Evolutionary conservation across 37 sponge, comb jelly and placozoan genomes (phyloP).

Genomic region (Sycon ciliatum): DNA sequence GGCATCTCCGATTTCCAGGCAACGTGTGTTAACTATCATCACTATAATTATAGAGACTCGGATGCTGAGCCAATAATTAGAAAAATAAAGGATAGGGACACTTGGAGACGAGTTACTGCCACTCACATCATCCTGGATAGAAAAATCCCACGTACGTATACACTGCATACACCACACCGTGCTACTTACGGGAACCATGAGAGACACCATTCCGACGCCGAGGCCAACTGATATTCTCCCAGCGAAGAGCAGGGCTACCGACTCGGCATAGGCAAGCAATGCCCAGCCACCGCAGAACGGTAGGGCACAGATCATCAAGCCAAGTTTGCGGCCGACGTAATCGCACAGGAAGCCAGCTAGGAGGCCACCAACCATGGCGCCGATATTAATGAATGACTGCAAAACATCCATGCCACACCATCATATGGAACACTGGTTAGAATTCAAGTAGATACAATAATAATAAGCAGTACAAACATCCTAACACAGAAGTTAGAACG

Average conservation of each 20-base stretch:
- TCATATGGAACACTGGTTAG: no score
- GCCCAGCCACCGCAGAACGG: background rate
- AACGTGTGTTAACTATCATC: no score
- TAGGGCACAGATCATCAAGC: background rate
- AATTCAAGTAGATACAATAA: no score
- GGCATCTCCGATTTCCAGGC: no score
- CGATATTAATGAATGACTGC: slow-evolving; percentile 10
- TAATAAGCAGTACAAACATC: no score
- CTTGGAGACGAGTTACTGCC: background rate
- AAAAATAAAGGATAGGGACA: no score
- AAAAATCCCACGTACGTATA: background rate
- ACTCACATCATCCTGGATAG: background rate
- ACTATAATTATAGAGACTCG: no score
- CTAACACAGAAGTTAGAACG: no score
- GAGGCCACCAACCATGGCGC: background rate
- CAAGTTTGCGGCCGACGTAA: background rate
- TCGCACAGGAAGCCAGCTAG: background rate
- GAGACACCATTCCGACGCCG: background rate
- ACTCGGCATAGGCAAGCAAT: background rate
- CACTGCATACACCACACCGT: background rate
- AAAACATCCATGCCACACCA: no score
- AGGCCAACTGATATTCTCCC: background rate
- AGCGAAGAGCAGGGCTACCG: background rate
- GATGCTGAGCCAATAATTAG: no score
- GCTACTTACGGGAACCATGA: background rate